These are phyloP conservation scores for Plectrocnemia conspersa DNA, from an alignment of 1,140 invertebrate species.

Conservation along the genomic window DNA sequence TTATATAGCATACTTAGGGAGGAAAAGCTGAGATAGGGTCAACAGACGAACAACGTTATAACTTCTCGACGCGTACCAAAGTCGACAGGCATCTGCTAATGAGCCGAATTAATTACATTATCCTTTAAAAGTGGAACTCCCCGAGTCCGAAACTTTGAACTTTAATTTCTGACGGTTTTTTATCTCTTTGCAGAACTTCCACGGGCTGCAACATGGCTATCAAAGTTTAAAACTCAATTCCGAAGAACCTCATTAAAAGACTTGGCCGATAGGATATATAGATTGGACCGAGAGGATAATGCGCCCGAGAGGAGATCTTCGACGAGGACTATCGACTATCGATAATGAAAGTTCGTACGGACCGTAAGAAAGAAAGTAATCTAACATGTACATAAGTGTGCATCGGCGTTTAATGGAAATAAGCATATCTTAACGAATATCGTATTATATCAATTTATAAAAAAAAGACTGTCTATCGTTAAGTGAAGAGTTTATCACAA, in stretches of 20 bases:
- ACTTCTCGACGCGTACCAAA: neutral
- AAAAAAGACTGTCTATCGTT: neutral
- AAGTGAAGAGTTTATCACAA: no score
- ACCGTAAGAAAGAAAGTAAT: no score
- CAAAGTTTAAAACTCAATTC: conserved; percentile 19
- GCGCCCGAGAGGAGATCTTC: conserved; percentile 4
- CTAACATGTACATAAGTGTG: neutral
- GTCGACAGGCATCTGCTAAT: neutral
- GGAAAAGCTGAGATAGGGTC: no score
- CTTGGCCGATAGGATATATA: conserved; percentile 12
- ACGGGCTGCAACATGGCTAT: conserved; percentile 17
- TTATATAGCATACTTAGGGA: no score
- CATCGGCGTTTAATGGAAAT: neutral
- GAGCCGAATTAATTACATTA: conserved; percentile 21
- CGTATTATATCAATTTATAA: neutral
- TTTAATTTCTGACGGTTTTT: conserved; percentile 21
- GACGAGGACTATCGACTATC: no score
- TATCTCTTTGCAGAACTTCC: conserved; percentile 20
- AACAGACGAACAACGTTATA: neutral
- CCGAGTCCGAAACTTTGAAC: conserved; percentile 17
- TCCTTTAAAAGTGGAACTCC: conserved; percentile 13
- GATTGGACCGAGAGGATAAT: conserved; percentile 2
- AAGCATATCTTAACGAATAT: conserved; percentile 5
- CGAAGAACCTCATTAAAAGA: conserved; percentile 24
- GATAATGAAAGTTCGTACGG: no score